Base-by-base conservation (phyloP, 2,113 vertebrate genomes). In the Cranoglanis bouderius region DNA sequence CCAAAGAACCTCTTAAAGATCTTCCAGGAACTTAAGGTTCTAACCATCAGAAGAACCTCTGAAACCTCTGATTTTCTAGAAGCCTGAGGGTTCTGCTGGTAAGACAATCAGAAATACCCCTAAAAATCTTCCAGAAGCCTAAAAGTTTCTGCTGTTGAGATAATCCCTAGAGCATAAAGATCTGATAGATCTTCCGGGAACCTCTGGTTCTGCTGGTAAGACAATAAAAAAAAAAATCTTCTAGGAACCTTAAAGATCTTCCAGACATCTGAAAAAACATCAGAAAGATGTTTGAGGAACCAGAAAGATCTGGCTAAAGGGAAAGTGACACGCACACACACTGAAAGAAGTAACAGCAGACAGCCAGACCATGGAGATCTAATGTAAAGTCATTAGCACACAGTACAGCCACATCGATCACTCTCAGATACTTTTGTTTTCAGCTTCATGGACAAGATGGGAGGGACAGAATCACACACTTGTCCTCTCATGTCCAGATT, bases 401-500 rank as follows among this genome's bases (percentile, higher is more conserved):
- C 67, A 26, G 40, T 5, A 29, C 9, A 9, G 18, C 0, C 49
- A n/a, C 65, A 49, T n/a, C 9, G 26, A 49, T 67, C 43, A 1
- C 38, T 84, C 82, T 59, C 10, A 1, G 55, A 59, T 43, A 26
- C 32, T 16, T 83, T 40, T 61, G 35, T 61, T 61, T 83, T 83
- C 26, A 49, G 46, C 46, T 80, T 80, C 29, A 53, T 32, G 46
- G 26, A 51, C 74, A 19, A n/a, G 43, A 51, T 13, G 5, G 26
- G 46, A 80, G 14, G 46, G 46, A 80, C 26, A 80, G 77, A 80
- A n/a, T 82, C 51, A 55, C 18, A 82, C 49, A 35, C 51, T 21
- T 35, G 78, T 82, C 78, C 29, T 82, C 51, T 55, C 19, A 35
- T 53, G 89, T 84, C 90, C 89, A 53, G 77, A 70, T 90, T 88